These are phyloP conservation scores for Trematomus loennbergii DNA, from an alignment of 2,113 vertebrate genomes.

Conservation along the genomic window DNA sequence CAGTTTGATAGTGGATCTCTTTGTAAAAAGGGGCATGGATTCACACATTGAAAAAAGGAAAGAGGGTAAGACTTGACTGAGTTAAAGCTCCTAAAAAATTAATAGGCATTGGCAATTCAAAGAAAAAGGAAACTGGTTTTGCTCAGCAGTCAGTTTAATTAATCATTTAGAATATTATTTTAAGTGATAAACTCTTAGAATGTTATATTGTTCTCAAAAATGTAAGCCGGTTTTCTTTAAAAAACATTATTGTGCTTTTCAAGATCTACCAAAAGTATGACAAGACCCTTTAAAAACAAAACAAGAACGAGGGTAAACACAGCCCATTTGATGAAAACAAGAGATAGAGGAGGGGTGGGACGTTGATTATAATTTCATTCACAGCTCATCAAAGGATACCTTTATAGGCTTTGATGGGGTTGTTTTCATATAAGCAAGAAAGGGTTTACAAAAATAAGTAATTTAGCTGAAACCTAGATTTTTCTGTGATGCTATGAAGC, in stretches of 20 bases:
- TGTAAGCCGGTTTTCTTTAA: neutral
- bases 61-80: slow-evolving; percentile 34
- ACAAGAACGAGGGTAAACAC: neutral
- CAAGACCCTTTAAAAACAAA: neutral
- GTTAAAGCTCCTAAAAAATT: slow-evolving; percentile 49
- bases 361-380: slow-evolving; percentile 20
- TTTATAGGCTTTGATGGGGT: slow-evolving; percentile 37
- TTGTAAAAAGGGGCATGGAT: neutral
- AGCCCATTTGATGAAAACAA: neutral
- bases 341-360: slow-evolving; percentile 8
- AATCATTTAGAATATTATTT: slow-evolving; percentile 15
- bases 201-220: slow-evolving; percentile 15
- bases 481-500: neutral
- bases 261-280: neutral
- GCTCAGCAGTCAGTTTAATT: slow-evolving; percentile 23
- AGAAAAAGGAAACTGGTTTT: slow-evolving; percentile 14
- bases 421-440: neutral
- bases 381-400: slow-evolving; percentile 38
- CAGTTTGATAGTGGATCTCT: neutral
- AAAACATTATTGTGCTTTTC: neutral
- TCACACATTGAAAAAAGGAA: slow-evolving; percentile 8
- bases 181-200: slow-evolving; percentile 6
- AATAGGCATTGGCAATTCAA: slow-evolving; percentile 30
- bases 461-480: neutral
- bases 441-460: neutral